phyloP scores from a whole-genome alignment of 2,113 vertebrate genomes.

The Oenanthe melanoleuca region DNA sequence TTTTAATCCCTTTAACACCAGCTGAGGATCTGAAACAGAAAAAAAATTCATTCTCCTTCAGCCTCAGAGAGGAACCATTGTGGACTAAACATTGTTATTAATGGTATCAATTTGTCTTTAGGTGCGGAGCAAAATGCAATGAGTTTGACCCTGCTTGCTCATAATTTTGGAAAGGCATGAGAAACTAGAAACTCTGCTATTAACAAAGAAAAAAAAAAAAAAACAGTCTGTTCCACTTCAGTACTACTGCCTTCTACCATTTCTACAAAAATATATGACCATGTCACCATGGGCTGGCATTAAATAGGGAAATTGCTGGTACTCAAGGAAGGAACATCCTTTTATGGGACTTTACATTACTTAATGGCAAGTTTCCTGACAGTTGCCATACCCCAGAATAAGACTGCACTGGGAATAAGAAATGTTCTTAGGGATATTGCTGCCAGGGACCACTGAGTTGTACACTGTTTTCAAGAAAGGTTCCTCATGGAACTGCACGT shows the following conservation, averaged over 20 bases:
- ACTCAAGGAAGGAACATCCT: background rate
- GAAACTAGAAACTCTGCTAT: background rate
- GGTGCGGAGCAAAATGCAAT: background rate
- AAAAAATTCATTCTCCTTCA: background rate
- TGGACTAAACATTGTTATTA: background rate
- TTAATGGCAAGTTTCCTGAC: background rate
- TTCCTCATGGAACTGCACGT: background rate
- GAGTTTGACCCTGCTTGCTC: background rate
- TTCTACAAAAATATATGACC: background rate
- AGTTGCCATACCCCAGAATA: background rate
- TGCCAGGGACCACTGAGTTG: background rate
- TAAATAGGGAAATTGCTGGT: background rate
- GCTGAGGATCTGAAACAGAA: background rate
- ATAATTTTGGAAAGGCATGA: background rate
- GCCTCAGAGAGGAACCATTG: background rate
- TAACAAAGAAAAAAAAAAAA: background rate
- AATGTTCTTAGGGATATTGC: background rate
- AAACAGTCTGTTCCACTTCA: background rate
- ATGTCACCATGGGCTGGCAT: background rate
- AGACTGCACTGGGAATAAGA: background rate
- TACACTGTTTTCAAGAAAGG: background rate
- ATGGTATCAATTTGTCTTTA: background rate
- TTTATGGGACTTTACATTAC: background rate
- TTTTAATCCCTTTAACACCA: background rate
- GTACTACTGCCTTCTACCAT: background rate